These are phyloP conservation scores for Pantherophis guttatus DNA, from an alignment of 2,113 vertebrate genomes.

Conservation along the genomic window DNA sequence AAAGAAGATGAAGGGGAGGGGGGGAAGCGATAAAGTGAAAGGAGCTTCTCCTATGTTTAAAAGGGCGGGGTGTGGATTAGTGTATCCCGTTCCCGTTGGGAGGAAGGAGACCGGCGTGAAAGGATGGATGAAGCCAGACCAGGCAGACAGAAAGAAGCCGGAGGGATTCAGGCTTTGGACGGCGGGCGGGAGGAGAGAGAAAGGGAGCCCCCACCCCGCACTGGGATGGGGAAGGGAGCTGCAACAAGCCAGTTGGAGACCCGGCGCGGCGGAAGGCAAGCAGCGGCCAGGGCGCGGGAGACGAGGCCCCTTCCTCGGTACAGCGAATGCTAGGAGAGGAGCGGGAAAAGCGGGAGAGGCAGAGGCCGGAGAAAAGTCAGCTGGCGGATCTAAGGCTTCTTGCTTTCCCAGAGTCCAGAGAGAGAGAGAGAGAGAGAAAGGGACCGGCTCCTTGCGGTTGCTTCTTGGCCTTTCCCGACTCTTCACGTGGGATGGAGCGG, in stretches of 20 bases:
- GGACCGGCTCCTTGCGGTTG: background rate
- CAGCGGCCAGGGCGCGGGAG: background rate
- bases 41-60: background rate
- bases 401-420: background rate
- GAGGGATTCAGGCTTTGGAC: background rate
- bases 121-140: background rate
- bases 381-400: background rate
- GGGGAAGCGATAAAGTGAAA: background rate
- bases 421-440: background rate
- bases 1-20: background rate
- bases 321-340: background rate
- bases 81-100: background rate
- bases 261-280: background rate
- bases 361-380: background rate
- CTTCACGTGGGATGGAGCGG: slow-evolving; percentile 7
- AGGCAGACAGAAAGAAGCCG: background rate
- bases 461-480: background rate
- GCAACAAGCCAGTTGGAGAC: background rate
- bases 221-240: background rate
- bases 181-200: background rate
- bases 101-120: background rate
- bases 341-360: background rate
- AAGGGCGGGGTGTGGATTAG: background rate
- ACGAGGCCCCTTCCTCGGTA: background rate
- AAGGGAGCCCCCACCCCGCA: too few relatives aligned